These are phyloP conservation scores for Lepisosteus osseus DNA, from an alignment of 2,113 vertebrate species.

Conservation along the genomic window DNA sequence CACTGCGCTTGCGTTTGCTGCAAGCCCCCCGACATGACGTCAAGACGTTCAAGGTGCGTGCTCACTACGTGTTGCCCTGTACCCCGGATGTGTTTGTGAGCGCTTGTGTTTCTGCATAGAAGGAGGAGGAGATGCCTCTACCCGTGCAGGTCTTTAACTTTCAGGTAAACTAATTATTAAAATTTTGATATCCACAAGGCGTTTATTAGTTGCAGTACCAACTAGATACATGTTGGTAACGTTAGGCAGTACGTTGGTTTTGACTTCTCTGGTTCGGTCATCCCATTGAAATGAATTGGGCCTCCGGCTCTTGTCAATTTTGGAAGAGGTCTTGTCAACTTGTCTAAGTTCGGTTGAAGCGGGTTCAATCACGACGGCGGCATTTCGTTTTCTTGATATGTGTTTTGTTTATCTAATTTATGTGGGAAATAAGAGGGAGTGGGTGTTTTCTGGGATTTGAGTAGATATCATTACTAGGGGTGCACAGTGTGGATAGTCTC, in stretches of 20 bases:
- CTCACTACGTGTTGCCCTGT: conserved; percentile 19
- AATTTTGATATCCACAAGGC: background rate
- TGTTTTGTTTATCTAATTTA: background rate
- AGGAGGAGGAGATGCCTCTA: conserved; percentile 78
- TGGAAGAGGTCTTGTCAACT: conserved; percentile 14
- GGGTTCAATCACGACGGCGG: background rate
- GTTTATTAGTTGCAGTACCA: background rate
- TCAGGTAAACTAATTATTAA: conserved; percentile 69
- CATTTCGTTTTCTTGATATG: background rate
- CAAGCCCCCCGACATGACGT: conserved; percentile 1
- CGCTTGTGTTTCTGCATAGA: conserved; percentile 38
- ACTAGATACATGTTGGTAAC: background rate
- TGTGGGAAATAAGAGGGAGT: background rate
- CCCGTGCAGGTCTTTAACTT: conserved; percentile 93
- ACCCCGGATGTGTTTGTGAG: conserved; percentile 58
- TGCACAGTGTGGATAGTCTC: background rate
- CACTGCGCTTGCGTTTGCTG: background rate
- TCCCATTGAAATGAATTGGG: conserved; percentile 6
- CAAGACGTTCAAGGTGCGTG: conserved; percentile 14
- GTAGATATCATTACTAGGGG: background rate
- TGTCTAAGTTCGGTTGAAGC: conserved; percentile 5
- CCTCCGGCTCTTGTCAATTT: conserved; percentile 27
- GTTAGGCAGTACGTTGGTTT: background rate
- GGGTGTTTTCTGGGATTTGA: background rate
- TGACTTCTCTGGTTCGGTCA: background rate